A percentile compares a stretch with the other conserved stretches of the same genome.
These are phyloP conservation scores for Catagonus wagneri DNA, from an alignment of 2,113 vertebrate species.

Conservation along the genomic window DNA sequence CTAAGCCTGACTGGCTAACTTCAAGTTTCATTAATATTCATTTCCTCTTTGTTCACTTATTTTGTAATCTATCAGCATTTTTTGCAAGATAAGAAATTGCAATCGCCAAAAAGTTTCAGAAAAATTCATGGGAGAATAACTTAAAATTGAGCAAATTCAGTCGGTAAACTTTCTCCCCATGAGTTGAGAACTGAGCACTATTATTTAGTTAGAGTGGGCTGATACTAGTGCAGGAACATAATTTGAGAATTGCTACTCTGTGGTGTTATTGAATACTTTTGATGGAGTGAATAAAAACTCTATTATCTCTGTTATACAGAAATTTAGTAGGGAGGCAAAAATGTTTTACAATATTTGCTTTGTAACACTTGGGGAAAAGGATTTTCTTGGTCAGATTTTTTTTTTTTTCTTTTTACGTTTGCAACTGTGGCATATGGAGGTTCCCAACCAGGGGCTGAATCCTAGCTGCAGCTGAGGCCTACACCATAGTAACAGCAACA, in stretches of 20 bases:
- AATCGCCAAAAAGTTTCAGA: slow-evolving; percentile 31
- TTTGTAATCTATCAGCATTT: slow-evolving; percentile 42
- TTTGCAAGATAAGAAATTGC: background rate
- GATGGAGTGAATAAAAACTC: slow-evolving; percentile 48
- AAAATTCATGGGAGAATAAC: slow-evolving; percentile 48
- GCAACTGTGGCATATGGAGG: too few relatives aligned
- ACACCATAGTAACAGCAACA: too few relatives aligned
- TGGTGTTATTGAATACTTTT: slow-evolving; percentile 12
- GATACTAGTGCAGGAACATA: background rate
- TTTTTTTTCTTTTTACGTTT: background rate
- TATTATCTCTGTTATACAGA: slow-evolving; percentile 65
- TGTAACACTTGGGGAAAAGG: slow-evolving; percentile 51
- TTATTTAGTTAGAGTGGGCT: slow-evolving; percentile 31
- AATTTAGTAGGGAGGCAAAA: slow-evolving; percentile 10
- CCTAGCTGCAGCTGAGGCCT: too few relatives aligned
- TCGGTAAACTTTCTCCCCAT: slow-evolving; percentile 4
- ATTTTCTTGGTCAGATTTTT: slow-evolving; percentile 47
- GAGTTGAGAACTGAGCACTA: background rate
- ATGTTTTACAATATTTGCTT: slow-evolving; percentile 21
- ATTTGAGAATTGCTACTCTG: slow-evolving; percentile 23
- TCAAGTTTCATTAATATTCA: slow-evolving; percentile 40
- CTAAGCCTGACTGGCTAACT: background rate
- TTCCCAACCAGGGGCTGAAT: too few relatives aligned
- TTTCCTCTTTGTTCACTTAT: background rate
- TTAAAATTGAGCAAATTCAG: slow-evolving; percentile 58